Percentiles rank a stretch among this genome's conserved stretches.
phyloP scores from a whole-genome alignment of 2,113 vertebrate species.

The Ptyas mucosa region DNA sequence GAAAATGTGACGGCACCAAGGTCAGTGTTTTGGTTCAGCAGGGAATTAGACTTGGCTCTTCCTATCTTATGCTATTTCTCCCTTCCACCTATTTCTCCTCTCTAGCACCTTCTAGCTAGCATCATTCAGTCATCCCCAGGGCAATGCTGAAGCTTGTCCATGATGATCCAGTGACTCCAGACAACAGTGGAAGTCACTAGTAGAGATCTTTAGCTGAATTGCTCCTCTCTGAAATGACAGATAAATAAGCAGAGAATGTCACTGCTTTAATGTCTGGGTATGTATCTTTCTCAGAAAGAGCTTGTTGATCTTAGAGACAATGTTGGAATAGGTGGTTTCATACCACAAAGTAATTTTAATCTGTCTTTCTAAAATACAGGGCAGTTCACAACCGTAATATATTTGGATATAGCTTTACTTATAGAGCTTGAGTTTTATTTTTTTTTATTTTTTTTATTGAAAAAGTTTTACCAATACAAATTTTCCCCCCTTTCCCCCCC shows the following conservation, averaged over 20 bases:
- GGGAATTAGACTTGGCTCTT: not conserved
- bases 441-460: too few species aligned
- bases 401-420: not conserved
- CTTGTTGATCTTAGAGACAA: not conserved
- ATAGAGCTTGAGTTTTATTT: too few species aligned
- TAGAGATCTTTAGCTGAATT: not conserved
- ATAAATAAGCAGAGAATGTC: not conserved
- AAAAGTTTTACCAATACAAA: too few species aligned
- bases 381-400: not conserved
- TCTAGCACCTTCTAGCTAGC: not conserved
- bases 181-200: not conserved
- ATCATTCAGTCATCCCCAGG: not conserved
- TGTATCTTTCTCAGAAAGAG: too few species aligned
- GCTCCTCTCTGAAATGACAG: not conserved
- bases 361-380: not conserved
- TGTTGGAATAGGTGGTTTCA: not conserved
- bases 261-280: not conserved
- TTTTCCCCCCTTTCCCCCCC: too few species aligned
- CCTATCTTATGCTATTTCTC: not conserved
- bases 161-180: not conserved
- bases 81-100: not conserved
- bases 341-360: not conserved
- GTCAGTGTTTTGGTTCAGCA: not conserved
- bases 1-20: not conserved
- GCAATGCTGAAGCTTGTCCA: not conserved